A percentile compares a stretch with the other conserved stretches of the same genome.
phyloP scores from a whole-genome alignment of 2,113 vertebrate species.

The Bucco capensis region DNA sequence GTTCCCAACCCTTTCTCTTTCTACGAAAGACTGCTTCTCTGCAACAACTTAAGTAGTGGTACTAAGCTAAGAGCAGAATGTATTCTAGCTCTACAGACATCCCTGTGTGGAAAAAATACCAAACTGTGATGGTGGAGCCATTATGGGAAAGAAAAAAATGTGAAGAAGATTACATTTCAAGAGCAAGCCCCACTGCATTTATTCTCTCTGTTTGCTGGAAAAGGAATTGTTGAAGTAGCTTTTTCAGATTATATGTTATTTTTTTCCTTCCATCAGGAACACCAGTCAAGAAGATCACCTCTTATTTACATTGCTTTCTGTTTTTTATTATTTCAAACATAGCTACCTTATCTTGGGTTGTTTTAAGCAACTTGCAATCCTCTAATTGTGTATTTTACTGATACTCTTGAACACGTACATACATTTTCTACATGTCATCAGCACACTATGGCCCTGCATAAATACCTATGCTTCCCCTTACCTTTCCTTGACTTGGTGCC shows the following conservation, averaged over 20 bases:
- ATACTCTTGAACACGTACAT: not conserved
- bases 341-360: not conserved
- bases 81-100: not conserved
- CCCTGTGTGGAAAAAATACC: not conserved
- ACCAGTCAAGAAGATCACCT: not conserved
- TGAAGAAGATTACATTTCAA: not conserved
- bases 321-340: not conserved
- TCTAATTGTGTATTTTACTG: not conserved
- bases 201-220: not conserved
- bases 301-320: not conserved
- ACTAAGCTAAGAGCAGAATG: not conserved
- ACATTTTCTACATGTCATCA: not conserved
- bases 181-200: not conserved
- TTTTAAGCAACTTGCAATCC: not conserved
- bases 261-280: not conserved
- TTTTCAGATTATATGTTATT: not conserved
- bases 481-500: conserved; percentile 44
- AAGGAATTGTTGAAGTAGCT: not conserved
- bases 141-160: not conserved
- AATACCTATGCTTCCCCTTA: not conserved
- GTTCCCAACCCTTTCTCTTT: not conserved
- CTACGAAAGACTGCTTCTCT: not conserved
- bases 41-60: not conserved
- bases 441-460: not conserved
- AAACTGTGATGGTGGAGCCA: not conserved